Evolutionary conservation across 2,888 invertebrate species (phyloP), one percentile per base, ranked within the genome.

Genomic region (Amaurobius ferox): DNA sequence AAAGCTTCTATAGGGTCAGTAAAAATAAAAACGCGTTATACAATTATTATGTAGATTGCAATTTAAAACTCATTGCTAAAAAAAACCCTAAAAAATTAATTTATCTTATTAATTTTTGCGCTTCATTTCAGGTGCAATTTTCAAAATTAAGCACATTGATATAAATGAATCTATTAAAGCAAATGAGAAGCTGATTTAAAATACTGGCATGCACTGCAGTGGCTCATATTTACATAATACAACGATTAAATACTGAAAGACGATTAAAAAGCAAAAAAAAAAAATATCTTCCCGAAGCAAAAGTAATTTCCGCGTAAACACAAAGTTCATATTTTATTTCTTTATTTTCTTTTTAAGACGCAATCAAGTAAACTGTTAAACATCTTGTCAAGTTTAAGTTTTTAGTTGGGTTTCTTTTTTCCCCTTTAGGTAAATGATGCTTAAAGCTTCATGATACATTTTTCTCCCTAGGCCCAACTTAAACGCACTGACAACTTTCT

Each of bases 171-270:
- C 35, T 35, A 35, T 35, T 35, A 44, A 13, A 44, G n/a, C n/a
- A 44, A 44, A 44, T 44, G 44, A 3, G 16, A 2, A 44, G 44
- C 2, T 44, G 9, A 44, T 5, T 11, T 44, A 2, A 13, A 11
- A 44, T 44, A n/a, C 9, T 44, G 2, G 9, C 9, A 44, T n/a
- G n/a, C 44, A 16, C 16, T 44, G 9, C 1, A 3, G 16, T 44
- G 9, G 6, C 44, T 44, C 2, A 11, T 23, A 64, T 64, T 64
- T 29, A n/a, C 64, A 64, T 64, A 64, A 64, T 64, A 29, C 23
- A 64, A 64, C 64, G 64, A 64, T 64, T 64, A 64, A 64, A 64
- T n/a, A 44, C 16, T 44, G 6, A 11, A 11, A 2, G 44, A 16
- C 9, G n/a, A n/a, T 11, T 2, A 2, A 11, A 2, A 2, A 44